Evolutionary conservation across 2,888 invertebrate genomes (phyloP).

Genomic region (Caenorhabditis sp.): DNA sequence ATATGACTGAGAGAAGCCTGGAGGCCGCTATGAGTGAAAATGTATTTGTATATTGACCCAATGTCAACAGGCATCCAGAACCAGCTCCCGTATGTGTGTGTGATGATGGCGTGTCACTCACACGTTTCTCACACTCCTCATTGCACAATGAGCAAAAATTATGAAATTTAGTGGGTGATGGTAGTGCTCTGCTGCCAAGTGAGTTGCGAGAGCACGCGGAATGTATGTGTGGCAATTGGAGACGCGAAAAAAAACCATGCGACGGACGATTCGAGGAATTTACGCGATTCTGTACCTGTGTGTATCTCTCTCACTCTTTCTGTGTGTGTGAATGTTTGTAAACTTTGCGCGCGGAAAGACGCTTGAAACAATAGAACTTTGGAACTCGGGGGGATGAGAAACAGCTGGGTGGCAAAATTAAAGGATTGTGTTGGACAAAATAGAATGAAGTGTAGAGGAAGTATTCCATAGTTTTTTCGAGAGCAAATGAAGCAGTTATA

Average conservation of each 20-base stretch:
- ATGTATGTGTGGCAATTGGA: constrained; percentile 48
- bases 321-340: constrained; percentile 40
- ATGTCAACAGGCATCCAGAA: constrained; percentile 59
- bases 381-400: not conserved
- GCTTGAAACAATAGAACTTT: constrained; percentile 37
- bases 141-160: constrained; percentile 52
- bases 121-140: constrained; percentile 50
- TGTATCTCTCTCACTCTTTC: not conserved
- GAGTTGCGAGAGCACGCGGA: constrained; percentile 42
- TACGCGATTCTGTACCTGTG: constrained; percentile 24
- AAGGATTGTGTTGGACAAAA: not conserved
- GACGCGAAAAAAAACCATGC: constrained; percentile 14
- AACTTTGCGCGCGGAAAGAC: constrained; percentile 38
- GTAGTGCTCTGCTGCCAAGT: constrained; percentile 10
- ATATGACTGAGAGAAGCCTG: constrained; percentile 14
- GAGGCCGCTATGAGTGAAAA: constrained; percentile 3
- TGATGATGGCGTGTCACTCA: constrained; percentile 49
- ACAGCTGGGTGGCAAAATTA: not conserved
- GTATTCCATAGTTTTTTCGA: no score
- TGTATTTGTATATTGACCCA: constrained; percentile 63
- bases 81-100: constrained; percentile 40
- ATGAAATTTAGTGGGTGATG: constrained; percentile 29
- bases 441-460: no score
- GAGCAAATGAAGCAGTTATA: no score
- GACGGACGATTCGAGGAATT: constrained; percentile 31